Percentiles rank a stretch among this genome's conserved stretches.
Conservation (phyloP, 2,888 invertebrate species). For the Adela reaumurella region DNA sequence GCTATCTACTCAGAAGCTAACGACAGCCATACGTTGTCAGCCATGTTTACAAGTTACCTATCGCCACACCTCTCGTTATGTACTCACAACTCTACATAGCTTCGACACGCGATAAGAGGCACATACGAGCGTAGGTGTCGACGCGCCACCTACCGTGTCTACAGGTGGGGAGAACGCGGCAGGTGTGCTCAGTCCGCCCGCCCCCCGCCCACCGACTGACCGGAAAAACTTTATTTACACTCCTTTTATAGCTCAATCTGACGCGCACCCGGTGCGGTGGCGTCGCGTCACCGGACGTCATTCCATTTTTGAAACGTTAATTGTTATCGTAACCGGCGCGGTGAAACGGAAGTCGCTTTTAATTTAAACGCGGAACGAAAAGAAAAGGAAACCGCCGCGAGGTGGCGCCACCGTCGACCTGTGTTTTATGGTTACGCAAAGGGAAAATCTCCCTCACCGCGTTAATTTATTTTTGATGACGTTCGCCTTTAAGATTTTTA, state of each 20-base stretch:
- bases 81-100: too few relatives aligned
- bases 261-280: background rate
- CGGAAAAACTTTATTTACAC: slow-evolving; percentile 7
- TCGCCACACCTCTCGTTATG: too few relatives aligned
- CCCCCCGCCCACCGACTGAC: slow-evolving; percentile 4
- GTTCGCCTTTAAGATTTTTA: too few relatives aligned
- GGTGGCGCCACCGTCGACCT: background rate
- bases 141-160: background rate
- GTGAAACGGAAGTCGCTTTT: background rate
- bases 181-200: slow-evolving; percentile 5
- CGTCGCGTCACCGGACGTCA: background rate
- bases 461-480: background rate
- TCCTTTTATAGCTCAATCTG: background rate
- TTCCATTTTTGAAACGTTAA: background rate
- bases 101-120: too few relatives aligned
- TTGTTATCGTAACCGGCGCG: background rate
- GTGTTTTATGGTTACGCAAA: background rate
- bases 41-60: too few relatives aligned
- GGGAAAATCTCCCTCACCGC: background rate
- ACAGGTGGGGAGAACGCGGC: background rate
- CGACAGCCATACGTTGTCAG: too few relatives aligned
- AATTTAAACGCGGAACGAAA: background rate
- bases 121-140: background rate
- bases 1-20: too few relatives aligned
- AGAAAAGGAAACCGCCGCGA: background rate